phyloP scores from a whole-genome alignment of 2,888 invertebrate genomes.

The Craniophora ligustri region DNA sequence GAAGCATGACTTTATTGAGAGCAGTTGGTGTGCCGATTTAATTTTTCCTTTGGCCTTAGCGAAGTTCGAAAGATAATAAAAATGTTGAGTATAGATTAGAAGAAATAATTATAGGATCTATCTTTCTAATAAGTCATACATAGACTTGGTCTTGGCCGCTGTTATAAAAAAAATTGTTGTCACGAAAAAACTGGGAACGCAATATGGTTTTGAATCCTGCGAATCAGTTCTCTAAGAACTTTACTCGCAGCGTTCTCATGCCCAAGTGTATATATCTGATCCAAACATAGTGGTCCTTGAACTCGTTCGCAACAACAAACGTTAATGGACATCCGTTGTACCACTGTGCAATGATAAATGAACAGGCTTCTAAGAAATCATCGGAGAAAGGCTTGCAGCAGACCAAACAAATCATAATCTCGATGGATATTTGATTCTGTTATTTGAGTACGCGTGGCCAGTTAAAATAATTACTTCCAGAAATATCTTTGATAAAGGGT shows the following conservation, averaged over 20 bases:
- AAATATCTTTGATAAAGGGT: constrained; percentile 1
- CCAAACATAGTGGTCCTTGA: constrained; percentile 62
- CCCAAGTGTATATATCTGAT: constrained; percentile 50
- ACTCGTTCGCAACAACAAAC: constrained; percentile 69
- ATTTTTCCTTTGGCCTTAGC: constrained; percentile 3
- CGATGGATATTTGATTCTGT: constrained; percentile 29
- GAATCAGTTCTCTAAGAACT: constrained; percentile 15
- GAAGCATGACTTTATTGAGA: constrained; percentile 51
- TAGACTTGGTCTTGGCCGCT: no score
- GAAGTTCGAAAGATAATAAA: background rate
- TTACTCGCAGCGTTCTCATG: constrained; percentile 25
- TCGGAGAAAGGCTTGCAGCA: constrained; percentile 51
- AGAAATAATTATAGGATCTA: background rate
- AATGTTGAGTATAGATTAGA: background rate
- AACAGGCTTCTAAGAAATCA: constrained; percentile 63
- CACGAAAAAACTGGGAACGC: background rate
- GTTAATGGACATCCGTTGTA: constrained; percentile 71
- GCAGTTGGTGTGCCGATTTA: constrained; percentile 11
- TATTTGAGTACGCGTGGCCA: constrained; percentile 21
- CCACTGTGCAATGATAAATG: constrained; percentile 58
- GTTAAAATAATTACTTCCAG: constrained; percentile 13
- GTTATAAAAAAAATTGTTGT: background rate
- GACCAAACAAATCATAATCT: constrained; percentile 43
- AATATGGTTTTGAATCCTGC: constrained; percentile 9
- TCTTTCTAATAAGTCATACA: background rate